Conservation (phyloP, 2,888 invertebrate genomes). For the Sceliomorpha sp. region DNA sequence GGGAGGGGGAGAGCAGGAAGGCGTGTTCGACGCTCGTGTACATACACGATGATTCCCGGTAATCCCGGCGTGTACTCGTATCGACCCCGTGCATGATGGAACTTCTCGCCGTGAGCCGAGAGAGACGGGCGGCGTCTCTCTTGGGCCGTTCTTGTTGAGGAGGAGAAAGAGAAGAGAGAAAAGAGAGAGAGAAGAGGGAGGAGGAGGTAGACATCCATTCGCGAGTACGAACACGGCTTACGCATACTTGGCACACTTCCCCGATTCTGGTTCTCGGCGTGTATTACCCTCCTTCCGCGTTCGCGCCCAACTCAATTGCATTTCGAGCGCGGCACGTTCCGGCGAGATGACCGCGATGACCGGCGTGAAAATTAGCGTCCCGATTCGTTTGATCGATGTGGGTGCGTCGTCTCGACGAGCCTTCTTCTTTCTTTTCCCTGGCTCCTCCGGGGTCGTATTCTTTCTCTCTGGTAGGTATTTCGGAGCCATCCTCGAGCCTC, state of each 20-base stretch:
- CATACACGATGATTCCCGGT: slow-evolving; percentile 20
- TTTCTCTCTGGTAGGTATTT: no score
- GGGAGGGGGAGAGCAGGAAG: slow-evolving; percentile 4
- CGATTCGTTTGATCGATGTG: slow-evolving; percentile 18
- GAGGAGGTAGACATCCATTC: no score
- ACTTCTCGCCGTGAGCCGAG: slow-evolving; percentile 2
- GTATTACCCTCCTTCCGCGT: slow-evolving; percentile 4
- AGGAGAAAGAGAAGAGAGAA: neutral
- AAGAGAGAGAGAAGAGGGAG: no score
- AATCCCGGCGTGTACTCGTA: slow-evolving; percentile 10
- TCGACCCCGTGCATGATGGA: slow-evolving; percentile 8
- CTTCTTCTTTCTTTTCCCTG: neutral
- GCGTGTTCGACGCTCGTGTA: slow-evolving; percentile 17
- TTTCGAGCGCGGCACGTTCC: slow-evolving; percentile 18
- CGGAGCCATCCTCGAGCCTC: no score
- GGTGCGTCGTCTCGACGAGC: slow-evolving; percentile 5
- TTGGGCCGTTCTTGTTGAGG: no score
- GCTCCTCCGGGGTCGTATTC: no score
- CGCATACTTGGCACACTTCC: slow-evolving; percentile 68
- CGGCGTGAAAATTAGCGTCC: slow-evolving; percentile 18
- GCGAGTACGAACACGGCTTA: slow-evolving; percentile 4
- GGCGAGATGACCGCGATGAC: slow-evolving; percentile 25
- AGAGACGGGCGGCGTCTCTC: no score
- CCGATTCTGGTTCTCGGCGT: slow-evolving; percentile 67
- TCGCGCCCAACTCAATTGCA: slow-evolving; percentile 9